phyloP scores from a whole-genome alignment of 1,140 invertebrate species.

The Spodoptera frugiperda region DNA sequence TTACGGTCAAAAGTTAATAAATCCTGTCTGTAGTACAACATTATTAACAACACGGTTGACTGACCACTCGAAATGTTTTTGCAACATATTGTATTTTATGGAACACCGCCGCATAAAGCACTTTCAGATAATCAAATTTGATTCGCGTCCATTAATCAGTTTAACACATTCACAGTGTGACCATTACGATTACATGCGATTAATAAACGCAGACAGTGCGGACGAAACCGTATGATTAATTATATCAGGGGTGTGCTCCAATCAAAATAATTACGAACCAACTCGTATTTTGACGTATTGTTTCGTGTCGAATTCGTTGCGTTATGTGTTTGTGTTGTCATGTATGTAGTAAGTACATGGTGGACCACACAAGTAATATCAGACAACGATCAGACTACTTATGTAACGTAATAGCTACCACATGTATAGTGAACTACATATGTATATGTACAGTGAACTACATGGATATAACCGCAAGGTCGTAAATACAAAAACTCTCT shows the following conservation, averaged over 20 bases:
- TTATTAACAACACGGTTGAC: slow-evolving; percentile 52
- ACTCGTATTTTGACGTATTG: slow-evolving; percentile 57
- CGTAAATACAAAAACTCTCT: no score
- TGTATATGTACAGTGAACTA: no score
- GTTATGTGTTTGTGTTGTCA: slow-evolving; percentile 1
- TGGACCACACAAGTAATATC: slow-evolving; percentile 13
- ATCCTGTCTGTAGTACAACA: slow-evolving; percentile 54
- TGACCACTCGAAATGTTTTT: slow-evolving; percentile 48
- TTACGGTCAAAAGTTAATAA: slow-evolving; percentile 60
- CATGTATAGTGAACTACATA: no score
- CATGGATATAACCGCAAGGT: no score
- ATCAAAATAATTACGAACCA: slow-evolving; percentile 70
- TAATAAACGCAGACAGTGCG: slow-evolving; percentile 59
- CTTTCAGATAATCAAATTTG: slow-evolving; percentile 72
- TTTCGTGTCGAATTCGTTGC: slow-evolving; percentile 38
- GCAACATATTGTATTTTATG: slow-evolving; percentile 50
- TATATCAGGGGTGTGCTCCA: slow-evolving; percentile 61
- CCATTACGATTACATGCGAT: slow-evolving; percentile 61
- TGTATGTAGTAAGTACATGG: background rate
- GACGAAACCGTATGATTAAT: slow-evolving; percentile 76
- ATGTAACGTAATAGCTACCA: no score
- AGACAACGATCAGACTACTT: no score
- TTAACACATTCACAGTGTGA: slow-evolving; percentile 73
- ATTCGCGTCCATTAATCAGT: slow-evolving; percentile 76
- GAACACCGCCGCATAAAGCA: slow-evolving; percentile 49